Conservation (phyloP, 2,888 invertebrate species). For the Thereva unica region DNA sequence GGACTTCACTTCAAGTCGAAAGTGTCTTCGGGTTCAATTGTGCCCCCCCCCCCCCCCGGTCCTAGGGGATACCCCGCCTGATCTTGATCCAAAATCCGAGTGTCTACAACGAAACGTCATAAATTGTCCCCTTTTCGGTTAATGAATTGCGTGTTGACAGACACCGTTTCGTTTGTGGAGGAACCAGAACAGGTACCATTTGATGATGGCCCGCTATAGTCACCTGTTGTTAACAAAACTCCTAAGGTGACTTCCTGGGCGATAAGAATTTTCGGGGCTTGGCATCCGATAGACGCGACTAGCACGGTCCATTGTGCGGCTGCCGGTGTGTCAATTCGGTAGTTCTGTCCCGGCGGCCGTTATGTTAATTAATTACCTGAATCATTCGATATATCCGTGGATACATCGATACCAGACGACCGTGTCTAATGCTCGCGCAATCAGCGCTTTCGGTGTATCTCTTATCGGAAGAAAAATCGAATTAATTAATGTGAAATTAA, state of each 20-base stretch:
- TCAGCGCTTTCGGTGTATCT: constrained; percentile 19
- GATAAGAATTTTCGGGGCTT: not conserved
- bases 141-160: constrained; percentile 12
- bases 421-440: constrained; percentile 18
- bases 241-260: constrained; percentile 6
- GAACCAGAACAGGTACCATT: constrained; percentile 21
- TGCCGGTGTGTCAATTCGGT: constrained; percentile 22
- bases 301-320: not conserved
- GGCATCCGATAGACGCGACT: not conserved
- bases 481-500: constrained; percentile 25
- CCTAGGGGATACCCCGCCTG: not conserved
- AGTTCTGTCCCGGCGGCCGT: constrained; percentile 25
- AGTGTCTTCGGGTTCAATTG: not conserved
- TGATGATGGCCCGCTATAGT: constrained; percentile 6
- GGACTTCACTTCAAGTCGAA: not conserved
- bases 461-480: constrained; percentile 9
- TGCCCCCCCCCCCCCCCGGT: not conserved
- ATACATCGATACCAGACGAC: constrained; percentile 5
- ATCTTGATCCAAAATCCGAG: not conserved
- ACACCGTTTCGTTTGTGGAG: constrained; percentile 7
- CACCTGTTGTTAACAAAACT: constrained; percentile 1
- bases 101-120: constrained; percentile 4
- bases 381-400: constrained; percentile 8
- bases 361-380: constrained; percentile 31
- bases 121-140: constrained; percentile 25